Base-by-base conservation (phyloP, 2,113 vertebrate genomes). In the Hemicordylus capensis region DNA sequence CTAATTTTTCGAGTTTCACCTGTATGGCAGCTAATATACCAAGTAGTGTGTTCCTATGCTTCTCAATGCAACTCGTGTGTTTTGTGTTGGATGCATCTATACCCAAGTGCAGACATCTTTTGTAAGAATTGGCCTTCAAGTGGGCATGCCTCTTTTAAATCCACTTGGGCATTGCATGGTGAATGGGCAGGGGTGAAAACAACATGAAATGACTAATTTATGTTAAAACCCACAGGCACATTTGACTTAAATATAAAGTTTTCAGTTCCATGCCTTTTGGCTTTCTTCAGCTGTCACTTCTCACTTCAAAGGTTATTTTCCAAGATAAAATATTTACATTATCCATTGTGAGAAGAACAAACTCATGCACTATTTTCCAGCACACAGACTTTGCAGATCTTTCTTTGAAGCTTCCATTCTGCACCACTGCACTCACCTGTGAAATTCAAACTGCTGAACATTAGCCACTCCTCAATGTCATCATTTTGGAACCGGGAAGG, bases 251-350 rank as follows among this genome's bases (percentile, higher is more conserved):
- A 74, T 70, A 90, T 66, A 90, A 89, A 86, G 19, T 76, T 91
- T 92, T 87, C 90, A 76, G 85, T 86, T 93, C 85, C 69, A 89
- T 0, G 34, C 87, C 86, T 75, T 72, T 39, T 77, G 89, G 77
- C 83, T 85, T 90, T 91, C 86, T 88, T 91, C 89, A 91, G 90
- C 76, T 92, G 92, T 76, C 92, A 89, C 91, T 92, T 93, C 90
- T 91, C 88, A 92, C 89, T 91, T 94, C 89, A 91, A 72, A 94
- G 85, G 83, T 89, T 89, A 92, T 86, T 93, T 79, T 89, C 92
- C 91, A 89, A 88, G 88, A 91, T 92, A 90, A 93, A 93, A 88
- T 94, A 94, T 94, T 94, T 93, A 94, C 84, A 85, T 89, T 93
- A 89, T 69, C 83, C 80, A 93, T 80, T 72, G 87, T 2, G 19